Evolutionary conservation across 2,113 vertebrate genomes (phyloP), one percentile per base, ranked within the genome.

Genomic region (Caretta caretta): DNA sequence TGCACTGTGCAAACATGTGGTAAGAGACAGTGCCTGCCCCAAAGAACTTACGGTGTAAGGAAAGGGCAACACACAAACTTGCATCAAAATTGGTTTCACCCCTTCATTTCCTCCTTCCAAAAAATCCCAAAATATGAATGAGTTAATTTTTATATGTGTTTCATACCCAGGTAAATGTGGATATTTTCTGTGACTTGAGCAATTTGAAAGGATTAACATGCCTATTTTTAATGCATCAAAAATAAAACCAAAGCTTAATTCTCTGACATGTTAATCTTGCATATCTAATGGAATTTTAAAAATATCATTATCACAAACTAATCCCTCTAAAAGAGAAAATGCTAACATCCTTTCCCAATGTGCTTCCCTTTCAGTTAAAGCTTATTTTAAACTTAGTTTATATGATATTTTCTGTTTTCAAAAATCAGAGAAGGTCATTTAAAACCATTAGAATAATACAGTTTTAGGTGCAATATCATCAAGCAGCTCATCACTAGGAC

Each of bases 401-500:
- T 90, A 90, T 96, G 59, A 22, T 13, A 14, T 88, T 95, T 90
- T 94, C 53, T 4, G 3, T 56, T 89, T 94, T 89, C 22, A 90
- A 94, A 88, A 96, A 92, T 59, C 6, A 78, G 80, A 93, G n/a
- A 86, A 93, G 46, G 8, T 65, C 25, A 88, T 11, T 95, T 84
- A 91, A 48, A 25, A 86, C 6, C n/a, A 84, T 53, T 84, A 46
- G 95, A 89, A 93, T 38, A 83, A 92, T 1, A 11, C 75, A 81
- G 84, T 93, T 88, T 92, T 75, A 97, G 84, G 62, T 49, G 62
- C 17, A 96, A 89, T 95, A 92, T 90, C 91, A 91, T 88, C 75
- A 96, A 90, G 89, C 22, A 75, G 62, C 31, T 91, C 57, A 90
- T 93, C 42, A 94, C 90, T 72, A 97, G 75, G 69, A 97, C 90